These are phyloP conservation scores for Ptilorrhoa leucosticta DNA, from an alignment of 2,113 vertebrate species.

Conservation along the genomic window DNA sequence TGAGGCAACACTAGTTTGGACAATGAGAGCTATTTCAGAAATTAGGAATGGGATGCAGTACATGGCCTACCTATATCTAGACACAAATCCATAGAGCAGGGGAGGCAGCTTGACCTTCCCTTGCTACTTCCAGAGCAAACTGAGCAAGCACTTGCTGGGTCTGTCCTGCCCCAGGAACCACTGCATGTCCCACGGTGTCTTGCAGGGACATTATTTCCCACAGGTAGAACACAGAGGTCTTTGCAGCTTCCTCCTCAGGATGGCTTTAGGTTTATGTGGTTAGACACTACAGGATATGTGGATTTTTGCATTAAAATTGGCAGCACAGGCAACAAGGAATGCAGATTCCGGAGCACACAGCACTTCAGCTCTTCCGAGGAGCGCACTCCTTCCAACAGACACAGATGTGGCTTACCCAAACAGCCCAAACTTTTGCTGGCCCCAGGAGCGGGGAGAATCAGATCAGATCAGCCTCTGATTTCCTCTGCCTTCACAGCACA, in stretches of 20 bases:
- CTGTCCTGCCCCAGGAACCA: neutral
- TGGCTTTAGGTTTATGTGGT: neutral
- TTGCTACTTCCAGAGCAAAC: neutral
- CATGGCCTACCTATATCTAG: neutral
- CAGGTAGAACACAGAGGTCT: neutral
- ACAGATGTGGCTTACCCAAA: neutral
- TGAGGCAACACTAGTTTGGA: neutral
- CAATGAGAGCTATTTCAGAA: neutral
- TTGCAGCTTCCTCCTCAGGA: neutral
- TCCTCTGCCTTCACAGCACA: constrained; percentile 1
- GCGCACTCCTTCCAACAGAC: neutral
- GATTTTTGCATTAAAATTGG: neutral
- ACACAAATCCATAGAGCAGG: neutral
- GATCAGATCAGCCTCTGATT: constrained; percentile 4
- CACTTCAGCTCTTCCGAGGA: neutral
- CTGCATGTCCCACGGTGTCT: neutral
- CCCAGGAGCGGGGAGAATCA: neutral
- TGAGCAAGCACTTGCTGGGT: neutral
- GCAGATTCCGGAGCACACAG: rapidly evolving
- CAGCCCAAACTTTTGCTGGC: neutral
- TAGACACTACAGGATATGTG: neutral
- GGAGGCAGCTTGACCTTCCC: neutral
- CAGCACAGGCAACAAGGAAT: neutral
- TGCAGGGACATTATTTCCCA: neutral
- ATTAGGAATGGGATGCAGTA: neutral